phyloP scores from a whole-genome alignment of 2,797 vertebrate genomes.

The Taenioides sp. region DNA sequence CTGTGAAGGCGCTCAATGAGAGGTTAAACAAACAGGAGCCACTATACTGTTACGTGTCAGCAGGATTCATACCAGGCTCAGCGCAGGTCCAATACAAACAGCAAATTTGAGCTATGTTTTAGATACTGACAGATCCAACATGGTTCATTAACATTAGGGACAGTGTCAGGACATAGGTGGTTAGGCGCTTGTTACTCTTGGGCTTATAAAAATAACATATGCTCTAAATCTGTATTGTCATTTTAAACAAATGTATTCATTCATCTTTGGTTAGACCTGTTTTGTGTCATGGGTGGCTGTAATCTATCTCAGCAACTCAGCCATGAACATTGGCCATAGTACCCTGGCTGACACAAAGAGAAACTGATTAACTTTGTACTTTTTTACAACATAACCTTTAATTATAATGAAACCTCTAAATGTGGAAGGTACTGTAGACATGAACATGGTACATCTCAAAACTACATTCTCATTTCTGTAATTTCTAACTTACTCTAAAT shows the following conservation, averaged over 20 bases:
- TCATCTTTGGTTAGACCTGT: background rate
- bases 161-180: constrained; percentile 16
- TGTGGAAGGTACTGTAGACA: background rate
- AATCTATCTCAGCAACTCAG: background rate
- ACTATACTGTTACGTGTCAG: constrained; percentile 66
- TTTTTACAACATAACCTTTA: background rate
- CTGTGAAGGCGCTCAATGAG: constrained; percentile 68
- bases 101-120: constrained; percentile 20
- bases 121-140: constrained; percentile 16
- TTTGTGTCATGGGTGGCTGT: background rate
- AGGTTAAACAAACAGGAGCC: constrained; percentile 67
- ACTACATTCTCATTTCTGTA: background rate
- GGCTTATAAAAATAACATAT: background rate
- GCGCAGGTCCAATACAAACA: constrained; percentile 64
- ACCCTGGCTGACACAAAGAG: background rate
- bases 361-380: background rate
- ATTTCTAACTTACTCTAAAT: background rate
- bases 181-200: constrained; percentile 12
- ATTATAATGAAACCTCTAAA: background rate
- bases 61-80: constrained; percentile 58
- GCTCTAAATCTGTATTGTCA: constrained; percentile 1
- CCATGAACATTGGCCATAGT: background rate
- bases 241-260: background rate
- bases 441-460: background rate
- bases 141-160: constrained; percentile 20